Evolutionary conservation across 2,888 invertebrate species (phyloP), one percentile per base, ranked within the genome.

Genomic region (Argyra leucocephala): DNA sequence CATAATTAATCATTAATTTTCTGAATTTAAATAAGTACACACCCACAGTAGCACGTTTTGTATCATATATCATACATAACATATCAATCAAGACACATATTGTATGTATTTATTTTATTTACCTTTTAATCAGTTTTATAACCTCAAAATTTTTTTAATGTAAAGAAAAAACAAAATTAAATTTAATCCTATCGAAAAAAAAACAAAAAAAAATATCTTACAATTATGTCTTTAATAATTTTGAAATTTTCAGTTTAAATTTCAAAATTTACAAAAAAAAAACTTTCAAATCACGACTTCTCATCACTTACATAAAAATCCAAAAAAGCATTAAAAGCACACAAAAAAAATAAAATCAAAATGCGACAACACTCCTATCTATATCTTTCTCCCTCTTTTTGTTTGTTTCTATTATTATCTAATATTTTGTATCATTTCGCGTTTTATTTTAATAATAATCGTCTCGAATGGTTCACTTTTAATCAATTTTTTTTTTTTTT

Each of bases 261-360:
- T 31, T 7, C 5, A 31, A 31, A 31, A 31, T 31, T 7, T 18
- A 18, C 48, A 48, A 48, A 48, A 48, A 48, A 48, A 15, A 48
- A 48, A 48, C 48, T 48, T 48, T 48, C 48, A 48, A 48, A 15
- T 48, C 48, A 48, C 48, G 48, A 48, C 18, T 48, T 48, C 48
- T 48, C 48, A 48, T 48, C 48, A 48, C 48, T 48, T 48, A 2
- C 12, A 48, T 48, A 15, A 9, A 15, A 31, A 31, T 6, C 4
- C 4, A 26, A 26, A 26, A 26, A 26, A 26, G 9, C 4, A 26
- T 6, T 15, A 10, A 37, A 37, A 37, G 7, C 18, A 48, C 5
- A 15, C 48, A n/a, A 18, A 48, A 48, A 12, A 48, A 48, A 48
- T 3, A 48, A 31, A 5, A 31, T 31, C 10, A 31, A 15, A 48